Percentiles rank a stretch among this genome's conserved stretches.
phyloP scores from a whole-genome alignment of 1,140 invertebrate genomes.

The Heliothis virescens region DNA sequence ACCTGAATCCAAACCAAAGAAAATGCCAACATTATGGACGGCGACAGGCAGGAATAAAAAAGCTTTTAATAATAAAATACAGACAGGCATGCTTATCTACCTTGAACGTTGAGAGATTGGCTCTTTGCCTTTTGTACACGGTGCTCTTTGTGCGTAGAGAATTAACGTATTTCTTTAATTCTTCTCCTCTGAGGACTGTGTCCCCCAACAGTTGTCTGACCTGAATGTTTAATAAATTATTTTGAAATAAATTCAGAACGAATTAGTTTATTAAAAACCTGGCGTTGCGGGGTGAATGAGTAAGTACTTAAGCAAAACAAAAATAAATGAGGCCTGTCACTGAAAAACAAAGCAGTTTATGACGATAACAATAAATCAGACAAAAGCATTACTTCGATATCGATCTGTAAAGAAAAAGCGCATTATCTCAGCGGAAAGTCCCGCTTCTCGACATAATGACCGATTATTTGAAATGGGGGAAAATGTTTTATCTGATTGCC shows the following conservation, averaged over 20 bases:
- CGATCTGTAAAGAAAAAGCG: slow-evolving; percentile 61
- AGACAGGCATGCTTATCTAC: slow-evolving; percentile 73
- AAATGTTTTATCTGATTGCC: slow-evolving; percentile 69
- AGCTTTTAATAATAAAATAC: slow-evolving; percentile 34
- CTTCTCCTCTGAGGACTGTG: slow-evolving; percentile 91
- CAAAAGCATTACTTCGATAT: slow-evolving; percentile 44
- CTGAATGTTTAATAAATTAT: slow-evolving; percentile 58
- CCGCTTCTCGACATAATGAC: slow-evolving; percentile 66
- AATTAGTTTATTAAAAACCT: neutral
- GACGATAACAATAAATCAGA: slow-evolving; percentile 41
- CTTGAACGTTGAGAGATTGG: slow-evolving; percentile 90
- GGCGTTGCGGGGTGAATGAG: neutral
- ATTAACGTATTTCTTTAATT: slow-evolving; percentile 94
- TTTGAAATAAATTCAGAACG: slow-evolving; percentile 18
- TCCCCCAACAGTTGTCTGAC: slow-evolving; percentile 83
- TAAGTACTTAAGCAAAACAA: neutral
- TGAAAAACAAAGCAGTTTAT: slow-evolving; percentile 21
- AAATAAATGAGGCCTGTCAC: neutral
- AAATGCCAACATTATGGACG: slow-evolving; percentile 32
- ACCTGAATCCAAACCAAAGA: slow-evolving; percentile 64
- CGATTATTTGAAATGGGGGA: slow-evolving; percentile 73
- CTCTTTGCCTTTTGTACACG: slow-evolving; percentile 92
- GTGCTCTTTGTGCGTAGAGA: slow-evolving; percentile 92
- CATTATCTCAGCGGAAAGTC: slow-evolving; percentile 64
- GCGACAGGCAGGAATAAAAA: slow-evolving; percentile 17